Percentiles rank a stretch among this genome's conserved stretches.
These are phyloP conservation scores for Lasioglossum vierecki DNA, from an alignment of 2,888 invertebrate species.

Conservation along the genomic window DNA sequence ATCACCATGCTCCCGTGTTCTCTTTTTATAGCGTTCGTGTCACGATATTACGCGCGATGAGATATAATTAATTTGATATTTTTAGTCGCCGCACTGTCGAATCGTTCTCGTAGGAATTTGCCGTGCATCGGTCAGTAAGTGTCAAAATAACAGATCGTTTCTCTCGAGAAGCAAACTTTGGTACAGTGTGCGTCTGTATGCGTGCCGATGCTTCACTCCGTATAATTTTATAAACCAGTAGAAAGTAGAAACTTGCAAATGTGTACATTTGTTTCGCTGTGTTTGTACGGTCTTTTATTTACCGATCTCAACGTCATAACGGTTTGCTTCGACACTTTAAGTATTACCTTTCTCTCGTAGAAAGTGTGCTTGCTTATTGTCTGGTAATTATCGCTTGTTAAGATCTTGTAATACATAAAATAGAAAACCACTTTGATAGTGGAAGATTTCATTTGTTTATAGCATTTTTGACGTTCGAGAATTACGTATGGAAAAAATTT, in stretches of 20 bases:
- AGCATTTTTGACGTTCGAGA: background rate
- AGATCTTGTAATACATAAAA: background rate
- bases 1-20: background rate
- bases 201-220: background rate
- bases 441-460: background rate
- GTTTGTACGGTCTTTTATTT: conserved; percentile 1
- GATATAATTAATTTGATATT: conserved; percentile 15
- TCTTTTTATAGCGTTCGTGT: background rate
- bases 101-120: background rate
- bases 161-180: background rate
- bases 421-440: background rate
- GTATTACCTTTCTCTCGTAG: background rate
- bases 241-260: background rate
- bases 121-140: background rate
- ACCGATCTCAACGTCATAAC: conserved; percentile 7
- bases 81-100: background rate
- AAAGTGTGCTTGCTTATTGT: conserved; percentile 13
- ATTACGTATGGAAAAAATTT: background rate
- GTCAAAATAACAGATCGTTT: background rate
- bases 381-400: conserved; percentile 7
- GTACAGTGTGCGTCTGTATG: background rate
- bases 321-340: conserved; percentile 4
- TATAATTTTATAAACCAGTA: conserved; percentile 2
- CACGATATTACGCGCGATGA: background rate
- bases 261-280: background rate